Base-by-base conservation (phyloP, 2,113 vertebrate species). In the Maccullochella peelii region DNA sequence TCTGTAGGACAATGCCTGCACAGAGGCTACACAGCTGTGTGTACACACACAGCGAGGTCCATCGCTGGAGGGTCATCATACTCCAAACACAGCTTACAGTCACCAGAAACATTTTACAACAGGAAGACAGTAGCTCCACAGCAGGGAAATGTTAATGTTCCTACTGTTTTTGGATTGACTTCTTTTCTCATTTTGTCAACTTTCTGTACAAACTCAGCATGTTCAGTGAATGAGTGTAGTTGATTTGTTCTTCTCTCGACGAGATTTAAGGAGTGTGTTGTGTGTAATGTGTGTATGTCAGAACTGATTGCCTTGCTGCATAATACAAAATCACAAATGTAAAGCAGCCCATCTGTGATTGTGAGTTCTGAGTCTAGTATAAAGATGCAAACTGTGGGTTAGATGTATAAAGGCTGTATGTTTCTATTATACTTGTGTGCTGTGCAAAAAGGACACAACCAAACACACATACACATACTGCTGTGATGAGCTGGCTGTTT, bases 21-120 rank as follows among this genome's bases (percentile, higher is more conserved):
- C 87, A 88, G 88, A 83, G 88, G 90, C 88, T 77, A 73, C 87
- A 85, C 91, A 94, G 91, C 90, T 94, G 91, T 93, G 84, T 88
- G 88, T 82, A 88, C 88, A 91, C 44, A 73, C 65, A 59, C 83
- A 72, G 52, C 25, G 8, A 79, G 74, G 61, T 74, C 70, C 73
- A 75, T 58, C 23, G n/a, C 82, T 73, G 14, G 68, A 79, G 87
- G 89, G 90, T 90, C 84, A 93, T 73, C 84, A 42, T 27, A 80
- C 65, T 83, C 80, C 79, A 89, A 88, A 88, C 87, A 85, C 57
- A 72, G 71, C 77, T 72, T 18, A 68, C 83, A 82, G 57, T 68
- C 40, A 58, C 73, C 82, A 87, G 77, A 76, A 76, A 87, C 58
- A 66, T 78, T 70, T 72, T 87, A 55, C 20, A 90, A 88, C 91